These are phyloP conservation scores for Odiellus spinosus DNA, from an alignment of 2,888 invertebrate genomes.

Conservation along the genomic window DNA sequence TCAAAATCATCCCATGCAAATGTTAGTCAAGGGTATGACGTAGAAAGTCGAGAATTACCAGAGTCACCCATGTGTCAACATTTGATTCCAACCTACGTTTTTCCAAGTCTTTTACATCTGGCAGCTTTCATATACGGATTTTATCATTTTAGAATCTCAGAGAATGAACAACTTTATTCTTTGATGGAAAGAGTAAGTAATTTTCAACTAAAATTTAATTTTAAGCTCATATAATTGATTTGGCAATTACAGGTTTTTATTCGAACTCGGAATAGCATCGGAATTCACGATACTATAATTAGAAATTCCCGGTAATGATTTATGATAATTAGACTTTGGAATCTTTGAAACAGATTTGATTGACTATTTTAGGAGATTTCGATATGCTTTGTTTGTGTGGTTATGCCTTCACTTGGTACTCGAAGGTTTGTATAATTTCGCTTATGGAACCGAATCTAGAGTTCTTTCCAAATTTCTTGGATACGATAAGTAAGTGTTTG, in stretches of 20 bases:
- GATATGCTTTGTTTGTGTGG: constrained; percentile 22
- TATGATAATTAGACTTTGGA: background rate
- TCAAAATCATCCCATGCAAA: too few species aligned
- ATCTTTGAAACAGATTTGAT: constrained; percentile 4
- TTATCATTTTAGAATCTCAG: constrained; percentile 27
- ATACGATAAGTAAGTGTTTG: background rate
- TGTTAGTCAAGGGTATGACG: too few species aligned
- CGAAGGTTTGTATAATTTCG: constrained; percentile 26
- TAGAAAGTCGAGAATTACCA: too few species aligned
- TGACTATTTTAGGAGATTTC: constrained; percentile 9
- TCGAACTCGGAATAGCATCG: constrained; percentile 25
- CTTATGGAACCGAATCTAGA: constrained; percentile 18
- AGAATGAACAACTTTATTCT: constrained; percentile 30
- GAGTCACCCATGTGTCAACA: constrained; percentile 23
- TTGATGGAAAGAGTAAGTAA: constrained; percentile 29
- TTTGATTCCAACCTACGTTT: constrained; percentile 29
- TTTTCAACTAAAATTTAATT: background rate
- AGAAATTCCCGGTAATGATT: constrained; percentile 25
- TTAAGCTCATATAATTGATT: too few species aligned
- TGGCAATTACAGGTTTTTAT: constrained; percentile 27
- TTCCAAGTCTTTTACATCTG: constrained; percentile 30
- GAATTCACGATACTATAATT: constrained; percentile 27
- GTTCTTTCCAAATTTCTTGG: background rate
- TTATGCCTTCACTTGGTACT: constrained; percentile 23
- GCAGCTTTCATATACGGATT: constrained; percentile 28